A percentile compares a stretch with the other conserved stretches of the same genome.
These are phyloP conservation scores for Drosophila anceps DNA, from an alignment of 2,888 invertebrate genomes.

Conservation along the genomic window DNA sequence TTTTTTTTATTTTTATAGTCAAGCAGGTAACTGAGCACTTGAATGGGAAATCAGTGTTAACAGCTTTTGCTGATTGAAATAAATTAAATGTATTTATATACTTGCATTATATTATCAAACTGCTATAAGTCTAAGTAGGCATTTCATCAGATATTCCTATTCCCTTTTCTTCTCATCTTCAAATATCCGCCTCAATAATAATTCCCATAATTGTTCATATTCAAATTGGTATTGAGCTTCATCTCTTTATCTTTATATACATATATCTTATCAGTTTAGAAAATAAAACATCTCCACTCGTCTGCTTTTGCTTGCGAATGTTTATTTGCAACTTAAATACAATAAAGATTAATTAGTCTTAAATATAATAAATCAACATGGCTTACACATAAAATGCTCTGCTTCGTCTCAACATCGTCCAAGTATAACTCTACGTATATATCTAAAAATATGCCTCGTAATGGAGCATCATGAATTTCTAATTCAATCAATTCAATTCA, in stretches of 20 bases:
- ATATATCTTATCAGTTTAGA: too few relatives aligned
- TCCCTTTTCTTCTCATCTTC: background rate
- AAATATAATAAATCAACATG: constrained; percentile 43
- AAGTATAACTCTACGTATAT: constrained; percentile 33
- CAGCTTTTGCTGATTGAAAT: background rate
- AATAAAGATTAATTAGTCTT: constrained; percentile 36
- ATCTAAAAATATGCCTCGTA: constrained; percentile 45
- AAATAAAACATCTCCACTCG: background rate
- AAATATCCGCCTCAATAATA: background rate
- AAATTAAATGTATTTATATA: background rate
- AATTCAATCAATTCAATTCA: constrained; percentile 30
- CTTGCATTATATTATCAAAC: background rate
- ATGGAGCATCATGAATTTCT: constrained; percentile 22
- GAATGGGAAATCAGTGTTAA: background rate
- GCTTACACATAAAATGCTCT: constrained; percentile 11
- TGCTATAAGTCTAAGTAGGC: background rate
- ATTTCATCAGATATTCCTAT: background rate
- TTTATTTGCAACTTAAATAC: constrained; percentile 53
- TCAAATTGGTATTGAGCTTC: background rate
- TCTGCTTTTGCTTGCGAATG: constrained; percentile 36
- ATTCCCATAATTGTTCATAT: too few relatives aligned
- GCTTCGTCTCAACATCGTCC: constrained; percentile 7
- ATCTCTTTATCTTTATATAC: too few relatives aligned
- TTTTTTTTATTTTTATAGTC: background rate
- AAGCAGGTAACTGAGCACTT: background rate